Evolutionary conservation across 2,797 vertebrate genomes (phyloP).

Genomic region (Miichthys miiuy): DNA sequence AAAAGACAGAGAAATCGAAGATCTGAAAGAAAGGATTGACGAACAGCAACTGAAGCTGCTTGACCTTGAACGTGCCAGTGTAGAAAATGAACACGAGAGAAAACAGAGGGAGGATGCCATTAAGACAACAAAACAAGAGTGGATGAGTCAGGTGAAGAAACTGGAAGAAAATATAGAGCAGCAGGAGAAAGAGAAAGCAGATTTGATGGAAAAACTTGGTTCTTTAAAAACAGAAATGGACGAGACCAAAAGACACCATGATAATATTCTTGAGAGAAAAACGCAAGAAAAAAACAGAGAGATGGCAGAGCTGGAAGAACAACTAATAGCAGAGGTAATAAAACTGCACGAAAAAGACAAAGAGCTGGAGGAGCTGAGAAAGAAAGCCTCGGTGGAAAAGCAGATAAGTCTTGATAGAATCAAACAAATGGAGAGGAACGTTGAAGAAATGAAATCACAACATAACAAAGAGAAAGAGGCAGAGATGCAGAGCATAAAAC

Average conservation of each 20-base stretch:
- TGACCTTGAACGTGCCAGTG: slow-evolving; percentile 63
- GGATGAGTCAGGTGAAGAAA: slow-evolving; percentile 41
- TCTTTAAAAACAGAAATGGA: slow-evolving; percentile 55
- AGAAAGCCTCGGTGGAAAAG: slow-evolving; percentile 54
- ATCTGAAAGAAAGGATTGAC: slow-evolving; percentile 77
- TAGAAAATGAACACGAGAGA: slow-evolving; percentile 60
- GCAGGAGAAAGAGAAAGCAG: slow-evolving; percentile 54
- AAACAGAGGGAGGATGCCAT: slow-evolving; percentile 63
- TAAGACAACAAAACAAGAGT: slow-evolving; percentile 31
- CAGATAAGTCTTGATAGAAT: slow-evolving; percentile 29
- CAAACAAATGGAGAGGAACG: slow-evolving; percentile 50
- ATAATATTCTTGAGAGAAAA: slow-evolving; percentile 53
- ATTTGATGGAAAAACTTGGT: slow-evolving; percentile 47
- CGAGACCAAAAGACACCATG: slow-evolving; percentile 44
- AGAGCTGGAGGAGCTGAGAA: slow-evolving; percentile 41
- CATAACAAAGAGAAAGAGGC: slow-evolving; percentile 50
- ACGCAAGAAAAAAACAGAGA: slow-evolving; percentile 32
- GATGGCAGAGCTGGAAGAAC: slow-evolving; percentile 41
- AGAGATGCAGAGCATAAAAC: slow-evolving; percentile 39
- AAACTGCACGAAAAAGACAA: slow-evolving; percentile 64
- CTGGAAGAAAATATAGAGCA: slow-evolving; percentile 42
- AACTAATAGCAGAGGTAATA: slow-evolving; percentile 41
- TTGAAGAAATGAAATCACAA: slow-evolving; percentile 40
- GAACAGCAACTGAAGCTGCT: slow-evolving; percentile 81
- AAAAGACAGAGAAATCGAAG: slow-evolving; percentile 79